These are phyloP conservation scores for Muscina levida DNA, from an alignment of 2,888 invertebrate genomes.

Conservation along the genomic window DNA sequence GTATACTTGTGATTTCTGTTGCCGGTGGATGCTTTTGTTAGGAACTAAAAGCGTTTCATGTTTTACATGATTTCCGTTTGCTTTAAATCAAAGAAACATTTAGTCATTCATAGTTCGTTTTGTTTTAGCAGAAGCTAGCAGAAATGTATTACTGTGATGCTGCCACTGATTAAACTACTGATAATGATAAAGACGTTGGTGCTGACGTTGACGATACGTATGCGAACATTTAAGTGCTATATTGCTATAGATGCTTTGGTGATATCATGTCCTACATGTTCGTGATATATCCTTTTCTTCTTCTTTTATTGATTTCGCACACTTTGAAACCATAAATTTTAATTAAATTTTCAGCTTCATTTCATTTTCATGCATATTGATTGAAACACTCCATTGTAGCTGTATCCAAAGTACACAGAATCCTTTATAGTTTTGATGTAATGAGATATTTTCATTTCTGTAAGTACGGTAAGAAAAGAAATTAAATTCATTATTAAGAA, in stretches of 20 bases:
- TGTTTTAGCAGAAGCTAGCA: not conserved
- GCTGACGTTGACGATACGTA: not conserved
- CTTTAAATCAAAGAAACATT: conserved; percentile 14
- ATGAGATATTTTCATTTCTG: conserved; percentile 14
- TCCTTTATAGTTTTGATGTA: conserved; percentile 7
- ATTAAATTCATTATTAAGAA: too few species aligned
- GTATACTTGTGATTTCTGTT: not conserved
- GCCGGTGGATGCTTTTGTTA: too few species aligned
- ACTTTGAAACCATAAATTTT: conserved; percentile 29
- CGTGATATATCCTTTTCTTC: not conserved
- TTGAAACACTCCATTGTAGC: too few species aligned
- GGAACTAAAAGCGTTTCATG: conserved; percentile 5
- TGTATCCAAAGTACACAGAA: too few species aligned
- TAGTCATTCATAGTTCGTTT: too few species aligned
- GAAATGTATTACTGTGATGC: not conserved
- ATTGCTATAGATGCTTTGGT: not conserved
- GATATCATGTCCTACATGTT: not conserved
- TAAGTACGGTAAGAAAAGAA: too few species aligned
- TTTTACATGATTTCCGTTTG: conserved; percentile 15
- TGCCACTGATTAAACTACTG: not conserved
- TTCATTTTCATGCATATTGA: too few species aligned
- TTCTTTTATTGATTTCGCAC: conserved; percentile 23
- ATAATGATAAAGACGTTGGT: not conserved
- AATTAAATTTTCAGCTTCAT: conserved; percentile 15
- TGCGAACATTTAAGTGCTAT: not conserved